Evolutionary conservation across 2,113 vertebrate species (phyloP).

Genomic region (Pogonocichla stellata): DNA sequence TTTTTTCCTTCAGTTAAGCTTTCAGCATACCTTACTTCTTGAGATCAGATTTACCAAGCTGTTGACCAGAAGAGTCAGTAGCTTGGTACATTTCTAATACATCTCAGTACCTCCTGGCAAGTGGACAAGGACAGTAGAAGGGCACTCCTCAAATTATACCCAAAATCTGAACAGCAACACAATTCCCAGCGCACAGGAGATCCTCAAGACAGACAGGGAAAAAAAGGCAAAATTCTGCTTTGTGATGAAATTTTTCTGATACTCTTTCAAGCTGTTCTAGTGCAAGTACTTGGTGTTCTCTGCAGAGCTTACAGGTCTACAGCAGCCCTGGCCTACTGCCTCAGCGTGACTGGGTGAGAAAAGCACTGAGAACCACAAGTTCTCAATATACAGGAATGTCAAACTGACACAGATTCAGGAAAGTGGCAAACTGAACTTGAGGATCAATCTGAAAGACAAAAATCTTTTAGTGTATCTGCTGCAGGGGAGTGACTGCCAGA

Average conservation of each 20-base stretch:
- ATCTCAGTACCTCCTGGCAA: background rate
- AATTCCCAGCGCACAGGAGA: background rate
- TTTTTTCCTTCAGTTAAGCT: background rate
- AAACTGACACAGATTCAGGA: background rate
- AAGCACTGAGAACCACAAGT: background rate
- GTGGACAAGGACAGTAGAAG: background rate
- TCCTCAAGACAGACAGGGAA: accelerated
- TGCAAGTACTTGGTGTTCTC: background rate
- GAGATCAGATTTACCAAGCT: background rate
- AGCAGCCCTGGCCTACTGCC: background rate
- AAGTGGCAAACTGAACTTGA: background rate
- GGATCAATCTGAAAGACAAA: background rate
- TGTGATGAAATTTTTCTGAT: background rate
- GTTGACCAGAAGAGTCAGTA: background rate
- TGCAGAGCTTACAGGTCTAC: background rate
- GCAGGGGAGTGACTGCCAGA: background rate
- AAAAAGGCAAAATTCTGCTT: background rate
- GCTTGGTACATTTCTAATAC: background rate
- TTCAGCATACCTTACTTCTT: background rate
- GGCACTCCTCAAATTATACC: background rate
- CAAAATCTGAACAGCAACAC: background rate
- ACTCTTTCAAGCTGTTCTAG: background rate
- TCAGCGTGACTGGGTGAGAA: background rate
- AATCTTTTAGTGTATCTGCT: background rate
- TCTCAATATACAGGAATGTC: background rate